Evolutionary conservation across 2,113 vertebrate species (phyloP).

Genomic region (Rhynchopsitta pachyrhyncha): DNA sequence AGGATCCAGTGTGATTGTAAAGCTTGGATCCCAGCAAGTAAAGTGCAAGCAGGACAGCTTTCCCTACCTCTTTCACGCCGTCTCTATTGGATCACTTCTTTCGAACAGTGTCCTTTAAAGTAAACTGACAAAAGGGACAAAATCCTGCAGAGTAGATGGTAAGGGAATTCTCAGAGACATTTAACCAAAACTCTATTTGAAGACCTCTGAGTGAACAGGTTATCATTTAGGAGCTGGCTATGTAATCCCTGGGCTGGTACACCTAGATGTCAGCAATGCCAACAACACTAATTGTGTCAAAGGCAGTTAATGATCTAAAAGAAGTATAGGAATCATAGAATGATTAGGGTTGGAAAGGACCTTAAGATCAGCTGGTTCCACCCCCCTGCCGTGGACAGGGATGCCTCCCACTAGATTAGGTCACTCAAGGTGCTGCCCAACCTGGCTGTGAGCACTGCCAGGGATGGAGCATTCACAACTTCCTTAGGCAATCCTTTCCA

Average conservation of each 20-base stretch:
- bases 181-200: background rate
- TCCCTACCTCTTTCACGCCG: accelerated
- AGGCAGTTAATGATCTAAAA: background rate
- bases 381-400: background rate
- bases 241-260: background rate
- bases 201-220: background rate
- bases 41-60: background rate
- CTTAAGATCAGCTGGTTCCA: background rate
- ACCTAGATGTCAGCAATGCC: background rate
- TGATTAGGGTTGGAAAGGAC: background rate
- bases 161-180: background rate
- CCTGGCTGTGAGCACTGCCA: background rate
- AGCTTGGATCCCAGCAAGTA: background rate
- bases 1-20: background rate
- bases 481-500: background rate
- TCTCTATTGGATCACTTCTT: background rate
- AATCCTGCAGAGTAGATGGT: background rate
- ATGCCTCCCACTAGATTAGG: background rate
- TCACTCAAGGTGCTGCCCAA: background rate
- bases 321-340: background rate
- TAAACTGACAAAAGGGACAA: background rate
- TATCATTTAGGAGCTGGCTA: background rate
- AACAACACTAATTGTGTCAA: background rate
- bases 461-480: background rate
- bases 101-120: background rate